phyloP scores from a whole-genome alignment of 2,888 invertebrate genomes.

The Scaptomyza polygonia region DNA sequence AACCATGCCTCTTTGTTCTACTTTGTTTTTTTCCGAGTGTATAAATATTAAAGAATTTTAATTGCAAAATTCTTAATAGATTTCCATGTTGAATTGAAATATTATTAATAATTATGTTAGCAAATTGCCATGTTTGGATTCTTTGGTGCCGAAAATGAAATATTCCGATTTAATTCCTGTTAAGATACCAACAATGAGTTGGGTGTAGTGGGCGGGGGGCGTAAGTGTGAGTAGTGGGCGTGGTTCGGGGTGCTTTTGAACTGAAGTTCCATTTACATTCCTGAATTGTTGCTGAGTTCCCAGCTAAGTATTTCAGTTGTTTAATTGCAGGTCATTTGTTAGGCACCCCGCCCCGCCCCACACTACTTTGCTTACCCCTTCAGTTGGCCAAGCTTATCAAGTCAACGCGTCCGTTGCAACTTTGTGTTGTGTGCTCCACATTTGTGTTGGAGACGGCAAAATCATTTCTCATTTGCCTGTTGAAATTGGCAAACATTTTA shows the following conservation, averaged over 20 bases:
- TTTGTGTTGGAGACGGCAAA: conserved; percentile 56
- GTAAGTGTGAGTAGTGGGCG: not conserved
- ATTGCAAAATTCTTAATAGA: too few relatives aligned
- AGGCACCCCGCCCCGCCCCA: conserved; percentile 13
- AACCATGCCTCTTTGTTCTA: too few relatives aligned
- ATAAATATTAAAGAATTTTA: too few relatives aligned
- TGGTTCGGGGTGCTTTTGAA: conserved; percentile 4
- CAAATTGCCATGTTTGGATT: too few relatives aligned
- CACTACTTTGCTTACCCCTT: not conserved
- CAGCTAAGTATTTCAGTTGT: conserved; percentile 47
- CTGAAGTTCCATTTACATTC: conserved; percentile 35
- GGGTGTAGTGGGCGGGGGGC: not conserved
- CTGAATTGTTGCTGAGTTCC: conserved; percentile 18
- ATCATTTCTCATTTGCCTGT: conserved; percentile 76
- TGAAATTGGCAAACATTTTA: conserved; percentile 62
- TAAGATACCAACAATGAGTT: not conserved
- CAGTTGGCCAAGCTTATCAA: conserved; percentile 31
- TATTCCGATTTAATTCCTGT: conserved; percentile 12
- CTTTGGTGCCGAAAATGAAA: too few relatives aligned
- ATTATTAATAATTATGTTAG: too few relatives aligned
- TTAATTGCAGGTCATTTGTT: conserved; percentile 74
- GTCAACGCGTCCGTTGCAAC: conserved; percentile 14
- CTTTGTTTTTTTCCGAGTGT: too few relatives aligned
- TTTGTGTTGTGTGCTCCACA: conserved; percentile 18
- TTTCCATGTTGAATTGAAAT: too few relatives aligned